Conservation (phyloP, 2,888 invertebrate genomes). For the Drosophila macrospina region DNA sequence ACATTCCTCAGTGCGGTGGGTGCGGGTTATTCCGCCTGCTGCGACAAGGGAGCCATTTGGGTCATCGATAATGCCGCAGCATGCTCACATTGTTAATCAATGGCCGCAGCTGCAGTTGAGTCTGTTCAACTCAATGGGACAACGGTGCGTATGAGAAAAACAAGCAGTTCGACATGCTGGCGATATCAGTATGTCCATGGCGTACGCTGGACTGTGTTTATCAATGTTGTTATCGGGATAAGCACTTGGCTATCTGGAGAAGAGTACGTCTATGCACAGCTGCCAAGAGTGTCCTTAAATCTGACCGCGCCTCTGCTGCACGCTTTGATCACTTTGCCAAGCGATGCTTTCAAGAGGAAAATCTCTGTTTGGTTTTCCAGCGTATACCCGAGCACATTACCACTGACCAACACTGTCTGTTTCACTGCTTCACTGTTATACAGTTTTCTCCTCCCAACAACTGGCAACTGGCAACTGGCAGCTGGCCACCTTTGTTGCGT, state of each 20-base stretch:
- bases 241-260: neutral
- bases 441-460: neutral
- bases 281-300: slow-evolving; percentile 39
- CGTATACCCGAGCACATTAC: slow-evolving; percentile 20
- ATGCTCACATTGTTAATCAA: slow-evolving; percentile 58
- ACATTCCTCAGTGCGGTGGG: slow-evolving; percentile 50
- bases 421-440: neutral
- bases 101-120: slow-evolving; percentile 35
- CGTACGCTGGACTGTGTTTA: slow-evolving; percentile 5
- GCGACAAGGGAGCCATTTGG: slow-evolving; percentile 25
- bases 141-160: slow-evolving; percentile 41
- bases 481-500: slow-evolving; percentile 31
- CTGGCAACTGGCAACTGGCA: neutral
- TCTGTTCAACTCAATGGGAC: slow-evolving; percentile 29
- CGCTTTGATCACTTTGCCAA: slow-evolving; percentile 42
- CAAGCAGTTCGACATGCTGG: slow-evolving; percentile 17
- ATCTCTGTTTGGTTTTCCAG: slow-evolving; percentile 22
- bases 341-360: slow-evolving; percentile 30
- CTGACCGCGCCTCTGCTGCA: neutral
- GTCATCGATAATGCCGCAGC: slow-evolving; percentile 61
- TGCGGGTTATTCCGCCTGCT: too few relatives aligned
- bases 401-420: slow-evolving; percentile 18
- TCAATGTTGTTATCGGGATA: slow-evolving; percentile 13
- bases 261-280: slow-evolving; percentile 1
- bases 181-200: slow-evolving; percentile 29